Percentiles rank a stretch among this genome's conserved stretches.
phyloP scores from a whole-genome alignment of 2,797 vertebrate genomes.

The Sciaenops ocellatus region DNA sequence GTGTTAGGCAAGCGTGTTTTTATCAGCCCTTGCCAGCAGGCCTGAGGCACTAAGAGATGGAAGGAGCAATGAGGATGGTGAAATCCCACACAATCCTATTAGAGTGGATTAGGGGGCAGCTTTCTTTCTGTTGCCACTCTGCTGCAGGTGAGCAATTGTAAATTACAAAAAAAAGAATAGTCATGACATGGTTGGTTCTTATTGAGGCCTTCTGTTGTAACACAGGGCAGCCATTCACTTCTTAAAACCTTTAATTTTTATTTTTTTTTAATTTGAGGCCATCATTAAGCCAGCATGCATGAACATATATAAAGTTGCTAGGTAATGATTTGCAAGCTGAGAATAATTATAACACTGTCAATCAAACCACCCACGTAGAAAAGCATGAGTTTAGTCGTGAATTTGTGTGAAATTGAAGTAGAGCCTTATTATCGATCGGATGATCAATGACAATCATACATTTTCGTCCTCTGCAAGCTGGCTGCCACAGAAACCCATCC shows the following conservation, averaged over 20 bases:
- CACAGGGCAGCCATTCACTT: constrained; percentile 55
- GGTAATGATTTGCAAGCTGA: constrained; percentile 47
- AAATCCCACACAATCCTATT: constrained; percentile 90
- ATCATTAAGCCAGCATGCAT: constrained; percentile 52
- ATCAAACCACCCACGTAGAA: constrained; percentile 54
- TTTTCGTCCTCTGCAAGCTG: constrained; percentile 44
- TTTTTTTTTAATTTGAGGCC: constrained; percentile 39
- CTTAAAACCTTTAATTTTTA: constrained; percentile 21
- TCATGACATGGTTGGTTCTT: constrained; percentile 65
- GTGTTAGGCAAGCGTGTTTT: constrained; percentile 80
- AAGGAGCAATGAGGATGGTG: constrained; percentile 83
- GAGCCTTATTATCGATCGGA: constrained; percentile 57
- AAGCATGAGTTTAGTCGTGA: not conserved
- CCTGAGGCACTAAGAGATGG: constrained; percentile 76
- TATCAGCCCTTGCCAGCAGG: constrained; percentile 86
- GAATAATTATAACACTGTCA: constrained; percentile 60
- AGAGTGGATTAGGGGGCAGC: constrained; percentile 84
- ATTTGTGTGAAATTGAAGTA: constrained; percentile 61
- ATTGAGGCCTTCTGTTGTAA: constrained; percentile 56
- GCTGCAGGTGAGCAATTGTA: constrained; percentile 84
- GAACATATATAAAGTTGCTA: constrained; percentile 28
- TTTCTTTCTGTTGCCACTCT: constrained; percentile 78
- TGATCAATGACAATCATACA: constrained; percentile 75
- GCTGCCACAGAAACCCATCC: constrained; percentile 48
- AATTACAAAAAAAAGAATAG: constrained; percentile 67